Evolutionary conservation across 1,140 invertebrate species (phyloP).

Genomic region (Hyposmocoma kahamanoa): DNA sequence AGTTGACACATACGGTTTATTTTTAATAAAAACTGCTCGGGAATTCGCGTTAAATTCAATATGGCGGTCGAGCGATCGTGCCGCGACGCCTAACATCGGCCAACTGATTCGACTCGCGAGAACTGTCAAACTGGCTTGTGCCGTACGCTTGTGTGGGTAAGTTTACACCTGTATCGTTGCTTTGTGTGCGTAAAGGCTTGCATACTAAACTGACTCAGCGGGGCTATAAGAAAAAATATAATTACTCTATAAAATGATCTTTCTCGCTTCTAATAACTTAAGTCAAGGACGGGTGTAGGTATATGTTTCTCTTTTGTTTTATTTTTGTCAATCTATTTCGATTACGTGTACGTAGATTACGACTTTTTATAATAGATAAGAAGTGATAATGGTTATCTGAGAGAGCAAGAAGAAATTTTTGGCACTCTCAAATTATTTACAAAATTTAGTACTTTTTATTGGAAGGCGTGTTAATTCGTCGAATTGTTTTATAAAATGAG

Average conservation of each 20-base stretch:
- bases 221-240: background rate
- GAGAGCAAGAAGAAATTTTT: no score
- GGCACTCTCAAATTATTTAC: no score
- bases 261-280: slow-evolving; percentile 3
- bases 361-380: no score
- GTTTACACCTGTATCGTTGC: slow-evolving; percentile 17
- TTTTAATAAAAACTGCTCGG: slow-evolving; percentile 43
- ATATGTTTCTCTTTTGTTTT: background rate
- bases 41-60: slow-evolving; percentile 37
- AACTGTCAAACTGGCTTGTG: slow-evolving; percentile 59
- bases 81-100: slow-evolving; percentile 60
- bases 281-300: slow-evolving; percentile 15
- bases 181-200: slow-evolving; percentile 39
- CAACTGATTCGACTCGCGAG: slow-evolving; percentile 50
- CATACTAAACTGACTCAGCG: slow-evolving; percentile 30
- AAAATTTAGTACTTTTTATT: no score
- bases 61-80: slow-evolving; percentile 42
- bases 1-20: slow-evolving; percentile 47
- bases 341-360: background rate
- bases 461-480: no score
- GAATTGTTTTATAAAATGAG: no score
- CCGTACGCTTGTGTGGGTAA: slow-evolving; percentile 29
- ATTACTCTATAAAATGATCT: background rate
- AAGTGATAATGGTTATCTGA: no score
- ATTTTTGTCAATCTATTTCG: background rate